Conservation (phyloP, 2,888 invertebrate species). For the Zygothrica quintamaculata region DNA sequence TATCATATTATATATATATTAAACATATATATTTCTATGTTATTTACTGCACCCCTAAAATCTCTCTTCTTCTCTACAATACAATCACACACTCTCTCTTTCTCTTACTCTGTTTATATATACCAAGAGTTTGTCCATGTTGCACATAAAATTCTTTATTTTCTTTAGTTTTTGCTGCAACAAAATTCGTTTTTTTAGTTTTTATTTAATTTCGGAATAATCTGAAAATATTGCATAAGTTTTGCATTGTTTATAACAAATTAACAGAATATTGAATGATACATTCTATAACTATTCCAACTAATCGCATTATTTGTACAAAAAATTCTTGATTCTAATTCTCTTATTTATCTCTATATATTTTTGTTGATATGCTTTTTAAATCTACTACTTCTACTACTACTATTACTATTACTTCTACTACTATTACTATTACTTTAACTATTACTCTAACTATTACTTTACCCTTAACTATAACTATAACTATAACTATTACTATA, state of each 20-base stretch:
- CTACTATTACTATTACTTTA: too few relatives aligned
- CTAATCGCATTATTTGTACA: background rate
- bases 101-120: too few relatives aligned
- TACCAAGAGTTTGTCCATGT: constrained; percentile 28
- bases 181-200: constrained; percentile 18
- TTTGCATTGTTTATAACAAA: too few relatives aligned
- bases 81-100: constrained; percentile 18
- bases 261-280: too few relatives aligned
- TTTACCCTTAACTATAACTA: too few relatives aligned
- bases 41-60: constrained; percentile 38
- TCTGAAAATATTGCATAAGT: constrained; percentile 13
- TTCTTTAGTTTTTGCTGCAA: too few relatives aligned
- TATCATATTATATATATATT: constrained; percentile 21
- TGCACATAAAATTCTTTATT: too few relatives aligned
- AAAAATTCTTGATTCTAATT: background rate
- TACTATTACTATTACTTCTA: constrained; percentile 69
- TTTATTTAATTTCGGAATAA: constrained; percentile 5
- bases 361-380: constrained; percentile 75
- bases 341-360: background rate
- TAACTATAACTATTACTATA: constrained; percentile 67
- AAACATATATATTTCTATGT: too few relatives aligned
- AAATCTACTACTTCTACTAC: constrained; percentile 72
- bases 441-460: constrained; percentile 63
- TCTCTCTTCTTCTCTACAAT: too few relatives aligned
- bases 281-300: too few relatives aligned